Evolutionary conservation across 2,888 invertebrate genomes (phyloP), one percentile per base, ranked within the genome.

Genomic region (Apomyelois bistriatella): DNA sequence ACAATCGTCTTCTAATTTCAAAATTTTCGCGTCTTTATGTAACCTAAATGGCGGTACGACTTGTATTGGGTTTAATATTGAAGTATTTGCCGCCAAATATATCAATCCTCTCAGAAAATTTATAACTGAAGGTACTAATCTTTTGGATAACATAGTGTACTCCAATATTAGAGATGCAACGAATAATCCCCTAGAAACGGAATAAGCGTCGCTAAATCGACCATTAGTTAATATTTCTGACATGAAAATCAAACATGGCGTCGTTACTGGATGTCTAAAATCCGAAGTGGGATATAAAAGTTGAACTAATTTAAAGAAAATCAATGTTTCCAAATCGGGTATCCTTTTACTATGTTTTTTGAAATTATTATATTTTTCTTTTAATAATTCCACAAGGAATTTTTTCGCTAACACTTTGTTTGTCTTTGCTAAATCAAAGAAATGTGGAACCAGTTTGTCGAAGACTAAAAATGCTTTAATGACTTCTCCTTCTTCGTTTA

Each of bases 241-340:
- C 84, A 98, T 95, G 65, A 98, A 96, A 58, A 96, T 89, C 63
- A 96, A 89, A 64, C 91, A 90, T n/a, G 98, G 97, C 10, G 96
- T 96, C n/a, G 95, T 95, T 3, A 98, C 93, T 0, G 94, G 94
- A 91, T 99, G 98, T 38, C 94, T 91, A 75, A 95, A 97, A 83
- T 99, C 98, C 0, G 98, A 97, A 0, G 97, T 94, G 0, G 98
- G 95, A 82, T 96, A 99, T 52, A 98, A 75, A 41, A 95, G 80
- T 6, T 95, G 94, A 3, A 97, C 92, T 59, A 97, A 72, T 85
- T 98, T 97, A 56, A 98, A 94, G 71, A 96, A 94, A 59, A 97
- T 85, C 37, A 98, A 76, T 69, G 93, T 94, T 63, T 95, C 93
- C 46, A 95, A 74, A 51, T 91, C 87, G 0, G 96, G 96, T 69